Evolutionary conservation across 2,797 vertebrate genomes (phyloP), one percentile per base, ranked within the genome.

Genomic region (Rhadinocentrus ornatus): DNA sequence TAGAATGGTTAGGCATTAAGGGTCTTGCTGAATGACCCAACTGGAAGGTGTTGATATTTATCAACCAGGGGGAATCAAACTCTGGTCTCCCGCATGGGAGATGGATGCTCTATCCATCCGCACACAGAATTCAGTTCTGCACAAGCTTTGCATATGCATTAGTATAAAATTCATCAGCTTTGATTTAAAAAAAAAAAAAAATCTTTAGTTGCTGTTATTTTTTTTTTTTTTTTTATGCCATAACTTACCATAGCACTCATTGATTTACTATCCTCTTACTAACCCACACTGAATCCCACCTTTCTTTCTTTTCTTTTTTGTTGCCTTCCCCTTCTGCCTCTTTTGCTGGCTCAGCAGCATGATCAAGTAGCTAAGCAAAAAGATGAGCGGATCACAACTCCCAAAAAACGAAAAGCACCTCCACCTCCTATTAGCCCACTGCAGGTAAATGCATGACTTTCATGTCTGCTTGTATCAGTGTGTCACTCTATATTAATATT

Each of bases 371-470:
- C 95, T 98, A 98, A 95, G 94, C 91, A 97, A 97, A 96, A 92
- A 92, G 97, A 97, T 93, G 97, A 99, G 92, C 95, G 96, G 96
- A 98, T 96, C 96, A 95, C 96, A 95, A 99, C 97, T 93, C 97
- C 97, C 91, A 99, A 99, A 98, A 99, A 99, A 95, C 94, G 97
- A 96, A 99, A 97, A 97, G 98, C 98, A 92, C 98, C 98, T 93
- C 96, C 97, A 92, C 98, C 97, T 95, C 97, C 98, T 91, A 94
- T 97, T 96, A 98, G 96, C 92, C 96, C 96, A 91, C 84, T 93
- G 81, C 97, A 99, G 98, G 98, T 99, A 99, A 99, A 95, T 22
- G 86, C 86, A 81, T 85, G 89, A 81, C 67, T 82, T 62, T 66
- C 72, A 32, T 66, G 66, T 81, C 61, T 37, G 83, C 73, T 77